Evolutionary conservation across 2,888 invertebrate species (phyloP).

Genomic region (Limnephilus marmoratus): DNA sequence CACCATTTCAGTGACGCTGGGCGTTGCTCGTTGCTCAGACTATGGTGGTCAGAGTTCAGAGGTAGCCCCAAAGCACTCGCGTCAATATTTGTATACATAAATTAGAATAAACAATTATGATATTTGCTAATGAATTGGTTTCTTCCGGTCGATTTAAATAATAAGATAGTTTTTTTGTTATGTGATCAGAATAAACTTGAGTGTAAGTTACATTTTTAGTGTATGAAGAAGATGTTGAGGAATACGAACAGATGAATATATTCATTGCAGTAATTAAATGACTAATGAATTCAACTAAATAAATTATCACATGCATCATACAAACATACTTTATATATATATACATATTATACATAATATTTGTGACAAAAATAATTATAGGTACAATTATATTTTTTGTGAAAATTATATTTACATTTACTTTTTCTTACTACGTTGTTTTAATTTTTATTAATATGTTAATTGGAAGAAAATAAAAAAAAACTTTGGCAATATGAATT

Average conservation of each 20-base stretch:
- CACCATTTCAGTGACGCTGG: not conserved
- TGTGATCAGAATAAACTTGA: constrained; percentile 48
- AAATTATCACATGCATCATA: constrained; percentile 9
- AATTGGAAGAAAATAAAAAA: not conserved
- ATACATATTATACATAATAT: constrained; percentile 23
- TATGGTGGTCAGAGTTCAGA: constrained; percentile 47
- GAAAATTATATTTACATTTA: constrained; percentile 34
- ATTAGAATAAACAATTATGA: constrained; percentile 52
- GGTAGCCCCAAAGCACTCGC: constrained; percentile 58
- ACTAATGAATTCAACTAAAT: constrained; percentile 24
- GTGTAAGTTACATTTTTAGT: constrained; percentile 40
- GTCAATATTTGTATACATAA: constrained; percentile 38
- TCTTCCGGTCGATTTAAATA: constrained; percentile 46
- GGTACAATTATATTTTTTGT: constrained; percentile 38
- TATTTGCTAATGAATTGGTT: constrained; percentile 21
- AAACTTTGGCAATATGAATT: constrained; percentile 17
- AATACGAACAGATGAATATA: constrained; percentile 18
- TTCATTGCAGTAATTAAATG: constrained; percentile 30
- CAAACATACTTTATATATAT: constrained; percentile 16
- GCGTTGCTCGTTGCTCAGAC: not conserved
- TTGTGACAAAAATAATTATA: constrained; percentile 44
- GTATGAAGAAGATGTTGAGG: constrained; percentile 26
- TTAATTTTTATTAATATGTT: constrained; percentile 27
- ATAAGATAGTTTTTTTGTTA: constrained; percentile 18
- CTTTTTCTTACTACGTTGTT: constrained; percentile 11